These are phyloP conservation scores for Labeo catla DNA, from an alignment of 2,113 vertebrate genomes.

Conservation along the genomic window DNA sequence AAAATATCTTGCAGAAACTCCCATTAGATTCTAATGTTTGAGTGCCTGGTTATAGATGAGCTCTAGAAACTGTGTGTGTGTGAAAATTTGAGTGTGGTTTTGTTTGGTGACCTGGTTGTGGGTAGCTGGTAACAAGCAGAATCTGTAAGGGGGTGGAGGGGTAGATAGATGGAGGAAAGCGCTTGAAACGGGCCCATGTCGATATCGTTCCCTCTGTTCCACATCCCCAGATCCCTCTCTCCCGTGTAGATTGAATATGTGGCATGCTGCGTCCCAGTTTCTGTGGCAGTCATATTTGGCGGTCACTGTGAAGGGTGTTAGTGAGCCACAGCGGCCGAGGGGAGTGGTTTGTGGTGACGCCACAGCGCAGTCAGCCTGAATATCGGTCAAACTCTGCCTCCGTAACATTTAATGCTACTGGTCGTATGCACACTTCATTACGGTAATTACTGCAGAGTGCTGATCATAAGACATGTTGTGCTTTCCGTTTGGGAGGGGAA, in stretches of 20 bases:
- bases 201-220: slow-evolving; percentile 53
- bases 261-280: slow-evolving; percentile 59
- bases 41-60: not conserved
- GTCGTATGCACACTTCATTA: slow-evolving; percentile 48
- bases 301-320: slow-evolving; percentile 60
- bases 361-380: slow-evolving; percentile 27
- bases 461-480: slow-evolving; percentile 51
- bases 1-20: not conserved
- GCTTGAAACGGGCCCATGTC: slow-evolving; percentile 48
- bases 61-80: slow-evolving; percentile 13
- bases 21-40: not conserved
- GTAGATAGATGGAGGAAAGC: slow-evolving; percentile 33
- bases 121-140: slow-evolving; percentile 41
- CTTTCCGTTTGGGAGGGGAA: slow-evolving; percentile 8
- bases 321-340: slow-evolving; percentile 45
- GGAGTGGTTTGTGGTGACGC: slow-evolving; percentile 14
- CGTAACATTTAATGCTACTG: slow-evolving; percentile 35
- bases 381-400: slow-evolving; percentile 30
- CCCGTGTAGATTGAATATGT: slow-evolving; percentile 55
- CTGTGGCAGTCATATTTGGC: slow-evolving; percentile 54
- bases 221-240: slow-evolving; percentile 52
- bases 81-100: slow-evolving; percentile 31
- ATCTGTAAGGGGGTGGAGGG: slow-evolving; percentile 30
- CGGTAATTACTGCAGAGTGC: slow-evolving; percentile 52
- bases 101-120: slow-evolving; percentile 56